Conservation (phyloP, 2,797 vertebrate genomes). For the Silurus lanzhouensis region DNA sequence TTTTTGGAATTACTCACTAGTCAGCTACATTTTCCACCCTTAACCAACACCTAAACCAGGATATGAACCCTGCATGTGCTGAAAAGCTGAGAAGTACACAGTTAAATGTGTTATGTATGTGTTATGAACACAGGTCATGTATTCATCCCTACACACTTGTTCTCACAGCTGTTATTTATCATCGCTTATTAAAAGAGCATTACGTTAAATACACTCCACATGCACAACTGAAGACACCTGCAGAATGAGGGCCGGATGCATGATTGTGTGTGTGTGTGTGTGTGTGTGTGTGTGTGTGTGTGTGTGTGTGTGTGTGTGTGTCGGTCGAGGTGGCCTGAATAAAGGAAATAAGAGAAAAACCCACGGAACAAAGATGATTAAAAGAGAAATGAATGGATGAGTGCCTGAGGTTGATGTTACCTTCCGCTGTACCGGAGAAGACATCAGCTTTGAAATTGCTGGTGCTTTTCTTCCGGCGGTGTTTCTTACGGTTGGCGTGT, state of each 20-base stretch:
- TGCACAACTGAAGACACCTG: constrained; percentile 1
- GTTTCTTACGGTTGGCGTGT: constrained; percentile 97
- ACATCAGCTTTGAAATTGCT: constrained; percentile 96
- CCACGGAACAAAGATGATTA: neutral
- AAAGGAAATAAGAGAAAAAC: neutral
- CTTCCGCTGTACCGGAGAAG: constrained; percentile 90
- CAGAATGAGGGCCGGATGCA: neutral
- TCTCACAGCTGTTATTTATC: constrained; percentile 2
- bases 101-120: too few species aligned
- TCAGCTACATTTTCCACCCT: neutral
- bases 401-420: constrained; percentile 70
- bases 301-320: neutral
- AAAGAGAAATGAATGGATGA: neutral
- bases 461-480: constrained; percentile 96
- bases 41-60: neutral
- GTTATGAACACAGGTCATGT: too few species aligned
- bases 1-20: neutral
- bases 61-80: neutral
- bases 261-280: too few species aligned
- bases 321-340: neutral
- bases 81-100: neutral
- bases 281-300: too few species aligned
- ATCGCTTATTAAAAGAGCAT: neutral
- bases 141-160: neutral
- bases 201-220: neutral